A percentile compares a stretch with the other conserved stretches of the same genome.
phyloP scores from a whole-genome alignment of 2,888 invertebrate genomes.

The Limnephilus auricula region DNA sequence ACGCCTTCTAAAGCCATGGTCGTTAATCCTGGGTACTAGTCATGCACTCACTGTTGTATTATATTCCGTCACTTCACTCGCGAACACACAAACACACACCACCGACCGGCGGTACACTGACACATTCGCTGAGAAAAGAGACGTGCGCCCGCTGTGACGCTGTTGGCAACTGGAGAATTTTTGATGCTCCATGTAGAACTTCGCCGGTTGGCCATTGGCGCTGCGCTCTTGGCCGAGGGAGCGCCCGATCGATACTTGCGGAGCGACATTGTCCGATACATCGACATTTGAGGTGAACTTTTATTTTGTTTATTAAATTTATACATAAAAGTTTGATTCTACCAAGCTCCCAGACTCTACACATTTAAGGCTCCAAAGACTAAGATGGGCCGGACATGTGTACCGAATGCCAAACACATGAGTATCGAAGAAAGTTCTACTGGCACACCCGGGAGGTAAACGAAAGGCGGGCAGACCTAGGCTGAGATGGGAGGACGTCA shows the following conservation, averaged over 20 bases:
- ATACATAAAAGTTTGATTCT: too few species aligned
- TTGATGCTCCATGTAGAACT: too few species aligned
- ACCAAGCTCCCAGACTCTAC: too few species aligned
- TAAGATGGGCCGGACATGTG: too few species aligned
- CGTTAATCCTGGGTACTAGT: slow-evolving; percentile 31
- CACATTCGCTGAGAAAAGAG: not conserved
- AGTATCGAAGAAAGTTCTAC: too few species aligned
- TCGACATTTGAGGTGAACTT: not conserved
- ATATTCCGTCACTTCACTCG: slow-evolving; percentile 39
- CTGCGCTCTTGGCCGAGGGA: not conserved
- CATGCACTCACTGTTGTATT: slow-evolving; percentile 46
- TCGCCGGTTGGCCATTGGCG: not conserved
- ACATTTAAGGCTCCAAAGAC: too few species aligned
- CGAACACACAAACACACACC: slow-evolving; percentile 22
- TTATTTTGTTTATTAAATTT: too few species aligned
- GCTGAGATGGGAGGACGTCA: too few species aligned
- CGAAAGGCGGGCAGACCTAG: too few species aligned
- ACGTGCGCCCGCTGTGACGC: not conserved
- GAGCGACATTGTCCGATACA: slow-evolving; percentile 7
- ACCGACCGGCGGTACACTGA: slow-evolving; percentile 25
- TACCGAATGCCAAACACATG: too few species aligned
- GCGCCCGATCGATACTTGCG: slow-evolving; percentile 22
- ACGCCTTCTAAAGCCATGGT: slow-evolving; percentile 58
- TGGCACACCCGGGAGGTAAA: too few species aligned
- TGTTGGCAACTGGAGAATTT: not conserved